Evolutionary conservation across 2,888 invertebrate species (phyloP), one percentile per base, ranked within the genome.

Genomic region (Dryomyza anilis): DNA sequence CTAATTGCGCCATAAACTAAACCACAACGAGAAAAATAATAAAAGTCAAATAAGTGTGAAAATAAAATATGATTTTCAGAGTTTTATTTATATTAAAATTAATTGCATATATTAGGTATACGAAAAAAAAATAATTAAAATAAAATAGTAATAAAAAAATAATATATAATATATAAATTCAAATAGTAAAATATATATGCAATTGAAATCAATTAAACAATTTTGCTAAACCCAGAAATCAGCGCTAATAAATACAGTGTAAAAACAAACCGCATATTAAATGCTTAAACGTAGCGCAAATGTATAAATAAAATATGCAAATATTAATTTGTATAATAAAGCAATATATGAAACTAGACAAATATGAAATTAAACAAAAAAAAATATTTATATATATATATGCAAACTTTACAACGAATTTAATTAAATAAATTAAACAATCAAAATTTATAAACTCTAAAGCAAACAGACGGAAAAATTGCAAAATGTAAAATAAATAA

Each of bases 241-340:
- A 50, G 25, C 21, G 50, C 50, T 25, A 25, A 50, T 2, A 50
- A 50, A 12, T 50, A 50, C 25, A 21, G 25, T n/a, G 36, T 27
- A 4, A 60, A n/a, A 62, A 55, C 33, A 55, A 23, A 48, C 36
- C 30, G 48, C 59, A 60, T 30, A 33, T 30, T 50, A 60, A 48
- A 60, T 25, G 46, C 48, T 33, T 46, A 23, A 48, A 46, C 36
- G 8, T 33, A 23, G 30, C n/a, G n/a, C n/a, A n/a, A n/a, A n/a
- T n/a, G n/a, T n/a, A n/a, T n/a, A n/a, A n/a, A n/a, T n/a, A n/a
- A n/a, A n/a, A n/a, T n/a, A n/a, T n/a, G n/a, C n/a, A n/a, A n/a
- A n/a, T n/a, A n/a, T n/a, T n/a, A n/a, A n/a, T n/a, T n/a, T n/a
- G n/a, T n/a, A n/a, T n/a, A n/a, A n/a, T n/a, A n/a, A n/a, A n/a